Evolutionary conservation across 1,140 invertebrate genomes (phyloP), one percentile per base, ranked within the genome.

Genomic region (Drosophila subpulchrella): DNA sequence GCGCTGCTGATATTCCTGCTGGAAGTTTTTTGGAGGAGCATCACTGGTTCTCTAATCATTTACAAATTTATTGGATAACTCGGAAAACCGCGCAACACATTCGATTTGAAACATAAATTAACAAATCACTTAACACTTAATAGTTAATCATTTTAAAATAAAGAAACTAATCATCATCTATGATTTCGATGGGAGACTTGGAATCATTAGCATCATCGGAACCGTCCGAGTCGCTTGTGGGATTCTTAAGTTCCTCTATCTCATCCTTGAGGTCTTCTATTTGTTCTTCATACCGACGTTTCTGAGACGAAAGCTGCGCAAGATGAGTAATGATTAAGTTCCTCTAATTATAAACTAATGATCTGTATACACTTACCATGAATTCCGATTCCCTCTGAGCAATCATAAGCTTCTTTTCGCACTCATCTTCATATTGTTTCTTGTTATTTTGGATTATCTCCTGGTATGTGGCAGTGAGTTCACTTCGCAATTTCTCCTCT

Each of bases 211-310:
- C 13, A 36, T 79, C 72, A 11, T 90, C 75, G 1, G 15, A 32
- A 30, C 38, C 72, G 3, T 73, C 57, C 2, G 4, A 6, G 32
- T 50, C 58, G 11, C 20, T 20, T 4, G 4, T 6, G n/a, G 68
- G 50, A 61, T 65, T 42, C 12, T 41, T 71, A 11, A 71, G 50
- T 0, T 89, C 84, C 1, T 91, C 77, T 6, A 86, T 62, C 55
- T 91, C 86, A 20, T 91, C 90, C 11, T 73, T 61, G 12, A 91
- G 56, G 53, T 91, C 90, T 54, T 91, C 91, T 13, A 91, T 79
- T 54, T 84, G 24, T 8, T 86, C 77, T 36, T 89, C 81, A 24
- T 74, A 78, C 27, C 62, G 60, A 1, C 88, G 62, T 46, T 75
- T 84, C 0, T 86, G 10, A 0, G 72, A 57, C 3, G 62, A 58